phyloP scores from a whole-genome alignment of 2,888 invertebrate genomes.

The Bruchidius siliquastri region DNA sequence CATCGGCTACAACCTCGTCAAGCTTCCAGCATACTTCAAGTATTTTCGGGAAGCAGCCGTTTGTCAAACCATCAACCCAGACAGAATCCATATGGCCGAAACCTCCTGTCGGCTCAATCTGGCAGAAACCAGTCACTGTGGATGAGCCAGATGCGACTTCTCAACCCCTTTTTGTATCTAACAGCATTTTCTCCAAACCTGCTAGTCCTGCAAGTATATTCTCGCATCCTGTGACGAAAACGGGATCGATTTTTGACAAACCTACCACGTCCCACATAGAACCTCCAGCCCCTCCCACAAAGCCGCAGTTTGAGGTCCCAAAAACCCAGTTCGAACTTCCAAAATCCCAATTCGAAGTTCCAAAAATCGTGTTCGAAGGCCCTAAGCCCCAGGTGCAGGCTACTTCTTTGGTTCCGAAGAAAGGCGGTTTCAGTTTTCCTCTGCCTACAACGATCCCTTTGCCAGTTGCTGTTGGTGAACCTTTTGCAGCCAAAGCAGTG shows the following conservation, averaged over 20 bases:
- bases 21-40: background rate
- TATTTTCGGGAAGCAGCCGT: background rate
- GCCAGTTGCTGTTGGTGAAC: background rate
- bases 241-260: conserved; percentile 1
- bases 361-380: background rate
- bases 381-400: background rate
- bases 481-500: background rate
- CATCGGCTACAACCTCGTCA: background rate
- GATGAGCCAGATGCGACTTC: background rate
- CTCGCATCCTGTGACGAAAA: background rate
- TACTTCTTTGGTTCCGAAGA: background rate
- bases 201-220: conserved; percentile 1
- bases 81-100: background rate
- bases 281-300: background rate
- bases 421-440: conserved; percentile 1
- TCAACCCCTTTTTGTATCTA: background rate
- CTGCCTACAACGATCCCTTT: background rate
- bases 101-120: background rate
- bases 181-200: background rate
- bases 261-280: background rate
- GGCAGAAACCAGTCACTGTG: background rate
- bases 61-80: background rate
- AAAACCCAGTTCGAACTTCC: background rate
- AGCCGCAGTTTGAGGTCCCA: background rate
- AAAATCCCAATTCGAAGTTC: background rate